Evolutionary conservation across 2,113 vertebrate genomes (phyloP).

Genomic region (Emydura subglobosa): DNA sequence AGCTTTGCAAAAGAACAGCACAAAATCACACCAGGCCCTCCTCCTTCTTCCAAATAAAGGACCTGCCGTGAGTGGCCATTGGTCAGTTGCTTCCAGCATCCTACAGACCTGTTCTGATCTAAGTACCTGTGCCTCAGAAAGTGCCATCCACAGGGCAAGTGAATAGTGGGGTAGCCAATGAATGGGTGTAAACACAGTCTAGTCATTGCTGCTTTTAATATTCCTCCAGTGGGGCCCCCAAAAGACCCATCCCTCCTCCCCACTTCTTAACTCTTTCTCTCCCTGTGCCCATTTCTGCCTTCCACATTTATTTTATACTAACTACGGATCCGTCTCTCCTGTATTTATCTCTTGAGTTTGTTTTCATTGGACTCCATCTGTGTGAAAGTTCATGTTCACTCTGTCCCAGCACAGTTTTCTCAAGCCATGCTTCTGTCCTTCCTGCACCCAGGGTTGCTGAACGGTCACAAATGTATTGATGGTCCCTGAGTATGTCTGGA

Average conservation of each 20-base stretch:
- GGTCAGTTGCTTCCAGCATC: neutral
- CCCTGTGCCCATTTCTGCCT: constrained; percentile 44
- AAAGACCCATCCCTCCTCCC: constrained; percentile 1
- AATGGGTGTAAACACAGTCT: neutral
- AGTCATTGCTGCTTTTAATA: neutral
- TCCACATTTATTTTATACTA: constrained; percentile 37
- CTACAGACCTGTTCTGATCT: neutral
- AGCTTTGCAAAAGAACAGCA: neutral
- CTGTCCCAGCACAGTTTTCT: constrained; percentile 85
- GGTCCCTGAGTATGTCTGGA: neutral
- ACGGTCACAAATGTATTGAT: constrained; percentile 55
- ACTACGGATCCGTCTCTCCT: constrained; percentile 14
- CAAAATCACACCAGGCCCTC: neutral
- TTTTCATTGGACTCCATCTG: constrained; percentile 53
- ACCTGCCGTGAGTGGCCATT: neutral
- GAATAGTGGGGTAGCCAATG: neutral
- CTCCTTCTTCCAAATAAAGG: neutral
- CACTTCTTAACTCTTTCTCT: neutral
- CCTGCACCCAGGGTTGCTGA: constrained; percentile 54
- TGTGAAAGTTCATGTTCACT: constrained; percentile 87
- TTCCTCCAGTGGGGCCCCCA: neutral
- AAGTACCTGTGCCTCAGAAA: neutral
- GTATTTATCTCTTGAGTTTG: constrained; percentile 42
- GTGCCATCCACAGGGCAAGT: neutral
- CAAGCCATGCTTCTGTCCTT: constrained; percentile 59